Evolutionary conservation across 2,888 invertebrate species (phyloP).

Genomic region (Lepeophtheirus nordmannii): DNA sequence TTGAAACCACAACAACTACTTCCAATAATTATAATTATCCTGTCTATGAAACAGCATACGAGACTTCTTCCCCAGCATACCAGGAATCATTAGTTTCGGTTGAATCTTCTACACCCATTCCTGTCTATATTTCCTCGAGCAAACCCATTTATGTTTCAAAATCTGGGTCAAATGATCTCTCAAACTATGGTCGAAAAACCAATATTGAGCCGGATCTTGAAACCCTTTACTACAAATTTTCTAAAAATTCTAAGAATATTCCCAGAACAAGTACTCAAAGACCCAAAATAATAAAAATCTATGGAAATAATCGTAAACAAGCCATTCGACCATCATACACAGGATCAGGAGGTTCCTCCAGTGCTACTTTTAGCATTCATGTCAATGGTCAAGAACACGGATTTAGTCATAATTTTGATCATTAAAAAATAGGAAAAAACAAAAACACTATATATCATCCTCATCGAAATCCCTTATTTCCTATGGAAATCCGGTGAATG

Average conservation of each 20-base stretch:
- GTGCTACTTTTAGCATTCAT: background rate
- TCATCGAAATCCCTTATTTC: too few relatives aligned
- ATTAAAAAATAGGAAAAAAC: background rate
- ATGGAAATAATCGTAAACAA: background rate
- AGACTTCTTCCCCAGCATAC: background rate
- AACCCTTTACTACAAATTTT: background rate
- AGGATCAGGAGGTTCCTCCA: background rate
- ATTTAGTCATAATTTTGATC: slow-evolving; percentile 2
- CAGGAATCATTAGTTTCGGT: background rate
- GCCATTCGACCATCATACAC: background rate
- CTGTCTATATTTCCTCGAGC: background rate
- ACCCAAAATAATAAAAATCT: background rate
- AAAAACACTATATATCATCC: too few relatives aligned
- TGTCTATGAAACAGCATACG: background rate
- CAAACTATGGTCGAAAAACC: background rate
- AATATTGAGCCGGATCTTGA: background rate
- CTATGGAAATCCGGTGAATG: too few relatives aligned
- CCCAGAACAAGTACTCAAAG: background rate
- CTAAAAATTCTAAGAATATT: background rate
- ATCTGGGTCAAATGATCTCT: background rate
- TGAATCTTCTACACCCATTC: background rate
- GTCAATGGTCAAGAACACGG: background rate
- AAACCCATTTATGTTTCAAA: background rate
- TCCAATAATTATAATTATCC: background rate
- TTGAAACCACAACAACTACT: background rate